Conservation (phyloP, 2,797 vertebrate genomes). For the Sebastes taczanowskii region DNA sequence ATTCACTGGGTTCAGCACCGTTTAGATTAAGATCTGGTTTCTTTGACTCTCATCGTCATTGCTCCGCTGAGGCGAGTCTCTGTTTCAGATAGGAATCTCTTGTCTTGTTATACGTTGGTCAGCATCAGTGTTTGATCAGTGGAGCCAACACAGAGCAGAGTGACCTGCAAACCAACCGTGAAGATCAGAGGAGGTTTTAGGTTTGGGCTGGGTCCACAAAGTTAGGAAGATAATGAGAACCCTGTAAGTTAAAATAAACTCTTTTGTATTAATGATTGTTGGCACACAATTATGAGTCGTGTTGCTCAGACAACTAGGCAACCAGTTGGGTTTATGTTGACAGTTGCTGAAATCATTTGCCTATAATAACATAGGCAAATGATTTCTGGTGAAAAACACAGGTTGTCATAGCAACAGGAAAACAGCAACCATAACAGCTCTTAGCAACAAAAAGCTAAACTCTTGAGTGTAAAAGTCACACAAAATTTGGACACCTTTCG, state of each 20-base stretch:
- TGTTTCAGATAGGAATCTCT: not conserved
- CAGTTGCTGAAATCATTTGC: not conserved
- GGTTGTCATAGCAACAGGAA: constrained; percentile 8
- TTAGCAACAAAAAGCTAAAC: not conserved
- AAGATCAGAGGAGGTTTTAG: not conserved
- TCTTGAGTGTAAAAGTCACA: too few relatives aligned
- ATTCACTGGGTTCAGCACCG: not conserved
- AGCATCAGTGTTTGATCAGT: constrained; percentile 22
- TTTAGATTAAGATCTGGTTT: not conserved
- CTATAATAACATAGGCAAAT: not conserved
- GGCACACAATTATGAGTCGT: not conserved
- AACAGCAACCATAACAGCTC: not conserved
- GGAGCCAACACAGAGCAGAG: not conserved
- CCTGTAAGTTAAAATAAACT: too few relatives aligned
- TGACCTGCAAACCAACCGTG: not conserved
- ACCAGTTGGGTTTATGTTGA: not conserved
- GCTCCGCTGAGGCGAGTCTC: not conserved
- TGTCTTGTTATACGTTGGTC: not conserved
- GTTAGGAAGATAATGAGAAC: not conserved
- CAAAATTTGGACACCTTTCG: not conserved
- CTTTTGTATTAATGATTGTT: not conserved
- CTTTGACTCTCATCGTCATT: not conserved
- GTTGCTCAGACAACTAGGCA: not conserved
- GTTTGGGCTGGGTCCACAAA: not conserved
- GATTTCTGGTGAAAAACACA: not conserved